These are phyloP conservation scores for Listrodromus nycthemerus DNA, from an alignment of 2,888 invertebrate species.

Conservation along the genomic window DNA sequence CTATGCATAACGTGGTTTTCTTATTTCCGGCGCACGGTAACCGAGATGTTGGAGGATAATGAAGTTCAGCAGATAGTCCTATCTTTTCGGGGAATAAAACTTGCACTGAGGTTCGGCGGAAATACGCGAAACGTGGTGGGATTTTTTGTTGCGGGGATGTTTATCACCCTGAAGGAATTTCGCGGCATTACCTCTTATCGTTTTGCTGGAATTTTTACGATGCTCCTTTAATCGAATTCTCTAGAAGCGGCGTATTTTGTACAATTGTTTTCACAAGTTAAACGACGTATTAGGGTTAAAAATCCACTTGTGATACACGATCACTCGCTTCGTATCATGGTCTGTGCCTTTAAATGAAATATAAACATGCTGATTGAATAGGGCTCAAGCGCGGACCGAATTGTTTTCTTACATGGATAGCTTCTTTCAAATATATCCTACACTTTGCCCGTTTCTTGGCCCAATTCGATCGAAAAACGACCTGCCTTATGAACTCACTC, in stretches of 20 bases:
- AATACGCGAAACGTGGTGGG: not conserved
- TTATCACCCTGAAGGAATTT: not conserved
- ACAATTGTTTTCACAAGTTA: no score
- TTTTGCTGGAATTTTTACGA: not conserved
- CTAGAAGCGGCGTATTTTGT: no score
- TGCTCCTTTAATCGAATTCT: no score
- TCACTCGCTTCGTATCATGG: no score
- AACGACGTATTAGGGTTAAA: no score
- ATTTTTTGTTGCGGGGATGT: not conserved
- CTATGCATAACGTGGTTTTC: not conserved
- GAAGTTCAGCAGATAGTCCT: not conserved
- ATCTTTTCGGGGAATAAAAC: not conserved
- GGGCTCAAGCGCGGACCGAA: no score
- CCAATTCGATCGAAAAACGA: not conserved
- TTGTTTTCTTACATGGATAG: no score
- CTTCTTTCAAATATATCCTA: no score
- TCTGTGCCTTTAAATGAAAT: no score
- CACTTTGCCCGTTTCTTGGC: no score
- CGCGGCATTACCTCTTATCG: not conserved
- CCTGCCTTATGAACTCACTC: not conserved
- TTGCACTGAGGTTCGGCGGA: not conserved
- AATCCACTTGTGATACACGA: no score
- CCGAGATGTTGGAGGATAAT: conserved; percentile 4
- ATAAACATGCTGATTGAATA: no score
- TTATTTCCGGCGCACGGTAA: not conserved